Conservation (phyloP, 2,888 invertebrate species). For the Plagodis dolabraria region DNA sequence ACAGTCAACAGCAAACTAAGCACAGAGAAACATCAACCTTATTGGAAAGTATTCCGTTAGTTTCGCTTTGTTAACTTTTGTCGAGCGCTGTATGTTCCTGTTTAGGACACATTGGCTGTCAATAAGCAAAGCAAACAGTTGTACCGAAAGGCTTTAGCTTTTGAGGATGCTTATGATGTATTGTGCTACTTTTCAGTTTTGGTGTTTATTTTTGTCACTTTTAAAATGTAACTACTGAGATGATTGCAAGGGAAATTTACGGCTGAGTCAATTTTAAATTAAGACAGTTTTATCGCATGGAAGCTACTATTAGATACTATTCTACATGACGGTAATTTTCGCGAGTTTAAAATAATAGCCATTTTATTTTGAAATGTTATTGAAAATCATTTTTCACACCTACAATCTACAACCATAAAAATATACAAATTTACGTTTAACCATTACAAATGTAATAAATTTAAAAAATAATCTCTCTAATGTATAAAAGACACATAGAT, state of each 20-base stretch:
- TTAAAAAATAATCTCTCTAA: too few relatives aligned
- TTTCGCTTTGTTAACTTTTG: slow-evolving; percentile 50
- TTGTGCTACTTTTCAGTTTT: slow-evolving; percentile 52
- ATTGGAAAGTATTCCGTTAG: slow-evolving; percentile 26
- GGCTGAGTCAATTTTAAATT: too few relatives aligned
- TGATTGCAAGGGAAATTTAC: too few relatives aligned
- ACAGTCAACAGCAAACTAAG: slow-evolving; percentile 14
- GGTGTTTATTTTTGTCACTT: slow-evolving; percentile 48
- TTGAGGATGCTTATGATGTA: slow-evolving; percentile 55
- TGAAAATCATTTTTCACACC: too few relatives aligned
- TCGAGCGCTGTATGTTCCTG: slow-evolving; percentile 53
- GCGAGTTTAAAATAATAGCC: too few relatives aligned
- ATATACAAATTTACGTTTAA: too few relatives aligned
- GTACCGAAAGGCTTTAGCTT: slow-evolving; percentile 45
- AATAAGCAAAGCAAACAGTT: slow-evolving; percentile 68
- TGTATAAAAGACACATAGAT: too few relatives aligned
- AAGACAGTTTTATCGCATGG: too few relatives aligned
- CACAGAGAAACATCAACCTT: slow-evolving; percentile 24
- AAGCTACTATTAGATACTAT: not conserved
- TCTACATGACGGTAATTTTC: too few relatives aligned
- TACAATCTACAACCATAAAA: too few relatives aligned
- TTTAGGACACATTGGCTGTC: slow-evolving; percentile 72
- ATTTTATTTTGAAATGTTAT: too few relatives aligned
- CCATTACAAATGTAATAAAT: too few relatives aligned
- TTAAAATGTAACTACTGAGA: not conserved